A percentile compares a stretch with the other conserved stretches of the same genome.
phyloP scores from a whole-genome alignment of 1,140 invertebrate species.

The Formica selysi region DNA sequence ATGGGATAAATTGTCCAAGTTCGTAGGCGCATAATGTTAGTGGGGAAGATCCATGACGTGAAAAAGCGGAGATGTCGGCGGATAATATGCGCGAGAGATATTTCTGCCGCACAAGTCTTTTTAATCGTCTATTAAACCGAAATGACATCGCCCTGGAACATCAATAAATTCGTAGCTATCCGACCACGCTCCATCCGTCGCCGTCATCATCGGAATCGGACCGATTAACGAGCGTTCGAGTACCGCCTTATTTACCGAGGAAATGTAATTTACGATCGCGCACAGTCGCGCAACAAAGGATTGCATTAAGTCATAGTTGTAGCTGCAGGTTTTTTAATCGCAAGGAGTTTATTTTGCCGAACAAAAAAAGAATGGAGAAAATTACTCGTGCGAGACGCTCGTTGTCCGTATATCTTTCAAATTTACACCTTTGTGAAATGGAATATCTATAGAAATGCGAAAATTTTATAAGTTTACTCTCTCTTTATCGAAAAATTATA shows the following conservation, averaged over 20 bases:
- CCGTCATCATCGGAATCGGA: slow-evolving; percentile 31
- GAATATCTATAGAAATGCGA: slow-evolving; percentile 27
- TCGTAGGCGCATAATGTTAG: slow-evolving; percentile 37
- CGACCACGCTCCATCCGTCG: not conserved
- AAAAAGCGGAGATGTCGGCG: slow-evolving; percentile 33
- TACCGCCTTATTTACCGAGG: slow-evolving; percentile 28
- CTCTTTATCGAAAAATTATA: slow-evolving; percentile 4
- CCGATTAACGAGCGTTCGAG: slow-evolving; percentile 34
- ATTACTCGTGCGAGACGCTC: not conserved
- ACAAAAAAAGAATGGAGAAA: not conserved
- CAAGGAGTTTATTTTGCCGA: slow-evolving; percentile 36
- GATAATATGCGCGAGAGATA: slow-evolving; percentile 50
- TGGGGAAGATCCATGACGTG: not conserved
- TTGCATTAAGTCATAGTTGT: slow-evolving; percentile 55
- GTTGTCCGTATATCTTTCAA: slow-evolving; percentile 30
- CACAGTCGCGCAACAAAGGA: slow-evolving; percentile 28
- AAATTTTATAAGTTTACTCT: not conserved
- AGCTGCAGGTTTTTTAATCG: slow-evolving; percentile 42
- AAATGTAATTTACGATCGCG: slow-evolving; percentile 42
- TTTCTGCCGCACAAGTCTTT: slow-evolving; percentile 29
- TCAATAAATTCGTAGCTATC: slow-evolving; percentile 46
- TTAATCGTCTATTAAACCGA: slow-evolving; percentile 38
- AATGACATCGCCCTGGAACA: slow-evolving; percentile 22
- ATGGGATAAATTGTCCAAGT: slow-evolving; percentile 34
- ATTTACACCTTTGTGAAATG: slow-evolving; percentile 30